Percentiles rank a stretch among this genome's conserved stretches.
Evolutionary conservation across 2,797 vertebrate genomes (phyloP).

Genomic region (Halcyon smyrnensis): DNA sequence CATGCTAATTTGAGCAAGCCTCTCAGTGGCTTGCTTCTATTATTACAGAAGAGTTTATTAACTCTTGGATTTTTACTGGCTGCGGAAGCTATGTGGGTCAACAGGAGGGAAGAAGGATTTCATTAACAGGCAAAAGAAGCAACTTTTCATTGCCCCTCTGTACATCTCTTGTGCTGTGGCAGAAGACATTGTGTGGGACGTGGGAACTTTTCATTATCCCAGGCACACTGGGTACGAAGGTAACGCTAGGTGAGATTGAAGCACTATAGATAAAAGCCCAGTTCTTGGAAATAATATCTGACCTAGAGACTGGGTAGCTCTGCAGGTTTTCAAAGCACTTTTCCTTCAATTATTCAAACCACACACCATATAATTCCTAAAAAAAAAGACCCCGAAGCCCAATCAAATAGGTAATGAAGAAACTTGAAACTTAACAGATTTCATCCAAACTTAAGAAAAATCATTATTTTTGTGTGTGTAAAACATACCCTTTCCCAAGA

Average conservation of each 20-base stretch:
- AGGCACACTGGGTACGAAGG: neutral
- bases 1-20: constrained; percentile 19
- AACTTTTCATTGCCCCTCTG: neutral
- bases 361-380: neutral
- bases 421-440: neutral
- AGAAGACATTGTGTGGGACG: neutral
- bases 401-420: neutral
- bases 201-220: neutral
- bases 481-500: neutral
- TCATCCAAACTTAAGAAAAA: neutral
- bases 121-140: neutral
- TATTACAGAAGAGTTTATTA: constrained; percentile 1
- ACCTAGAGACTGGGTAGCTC: neutral
- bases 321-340: neutral
- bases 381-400: neutral
- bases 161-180: neutral
- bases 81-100: neutral
- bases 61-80: neutral
- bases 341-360: neutral
- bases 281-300: neutral
- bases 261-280: neutral
- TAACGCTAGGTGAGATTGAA: neutral
- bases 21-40: constrained; percentile 11
- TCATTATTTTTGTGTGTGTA: neutral
- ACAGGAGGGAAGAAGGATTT: neutral